Base-by-base conservation (phyloP, 2,113 vertebrate genomes). In the Herpailurus yagouaroundi region DNA sequence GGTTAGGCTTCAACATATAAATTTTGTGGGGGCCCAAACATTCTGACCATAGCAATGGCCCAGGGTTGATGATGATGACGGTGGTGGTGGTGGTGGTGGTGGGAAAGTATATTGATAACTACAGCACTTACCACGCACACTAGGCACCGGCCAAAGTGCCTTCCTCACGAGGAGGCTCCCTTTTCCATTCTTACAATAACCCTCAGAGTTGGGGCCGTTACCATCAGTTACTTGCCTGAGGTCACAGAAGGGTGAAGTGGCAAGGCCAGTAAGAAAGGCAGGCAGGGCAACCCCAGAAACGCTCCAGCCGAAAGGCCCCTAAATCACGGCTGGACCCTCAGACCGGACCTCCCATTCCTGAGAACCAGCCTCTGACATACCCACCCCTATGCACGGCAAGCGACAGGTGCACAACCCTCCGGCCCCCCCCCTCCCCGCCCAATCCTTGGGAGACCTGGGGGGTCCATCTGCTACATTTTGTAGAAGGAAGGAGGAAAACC, bases 301-400 rank as follows among this genome's bases (percentile, higher is more conserved):
- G 33, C 73, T 33, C 1, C 4, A 16, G 71, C 68, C 38, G 4
- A 1, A 15, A 41, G 52, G 18, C 71, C 55, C 27, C 1, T 11
- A 16, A 29, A 55, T 86, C 1, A 1, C 86, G 38, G 55, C 71
- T 52, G 36, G 52, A 41, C 36, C 66, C 38, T 21, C 1, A 4
- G 12, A 73, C 82, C 87, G 7, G 36, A 41, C 48, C 7, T 33
- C 33, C 48, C 29, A 3, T 13, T 64, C 68, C 92, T 12, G 18
- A 60, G 73, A 41, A 60, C 0, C 0, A n/a, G 31, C 38, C 80
- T 63, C 82, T 3, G 55, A n/a, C 82, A 41, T 0, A 13, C 27
- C 50, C 0, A 0, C 3, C 36, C 68, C 9, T 1, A 16, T 23
- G 4, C 1, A 16, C n/a, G 2, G 73, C 0, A 0, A 3, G 10